Percentiles rank a stretch among this genome's conserved stretches.
Conservation (phyloP, 2,888 invertebrate species). For the Dascillus cervinus region DNA sequence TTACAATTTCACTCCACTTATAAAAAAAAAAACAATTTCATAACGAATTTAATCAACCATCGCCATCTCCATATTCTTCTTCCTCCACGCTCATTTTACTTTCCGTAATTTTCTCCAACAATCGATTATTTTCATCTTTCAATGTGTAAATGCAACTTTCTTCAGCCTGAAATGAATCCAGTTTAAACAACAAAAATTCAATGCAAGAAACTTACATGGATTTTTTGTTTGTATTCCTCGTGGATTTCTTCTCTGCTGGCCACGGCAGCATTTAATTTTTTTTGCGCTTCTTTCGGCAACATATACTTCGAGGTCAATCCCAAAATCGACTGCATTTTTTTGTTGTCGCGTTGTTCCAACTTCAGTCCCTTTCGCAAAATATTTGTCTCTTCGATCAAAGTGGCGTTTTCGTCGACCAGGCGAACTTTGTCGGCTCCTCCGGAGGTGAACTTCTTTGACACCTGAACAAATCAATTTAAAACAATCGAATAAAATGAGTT, state of each 20-base stretch:
- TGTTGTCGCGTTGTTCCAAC: slow-evolving; percentile 55
- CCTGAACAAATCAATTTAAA: no score
- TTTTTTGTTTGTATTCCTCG: slow-evolving; percentile 46
- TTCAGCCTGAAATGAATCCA: slow-evolving; percentile 43
- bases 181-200: slow-evolving; percentile 2
- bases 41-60: no score
- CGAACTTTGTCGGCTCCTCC: slow-evolving; percentile 38
- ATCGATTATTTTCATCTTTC: slow-evolving; percentile 36
- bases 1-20: no score
- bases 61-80: not conserved
- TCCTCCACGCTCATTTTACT: slow-evolving; percentile 5
- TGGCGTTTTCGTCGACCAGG: slow-evolving; percentile 62
- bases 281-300: slow-evolving; percentile 53
- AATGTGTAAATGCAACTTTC: slow-evolving; percentile 46
- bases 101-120: slow-evolving; percentile 26
- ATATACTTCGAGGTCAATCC: slow-evolving; percentile 53
- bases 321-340: slow-evolving; percentile 65
- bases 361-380: slow-evolving; percentile 62
- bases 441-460: slow-evolving; percentile 30
- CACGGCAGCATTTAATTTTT: slow-evolving; percentile 55
- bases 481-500: no score
- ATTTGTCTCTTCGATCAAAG: slow-evolving; percentile 71
- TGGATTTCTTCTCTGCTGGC: slow-evolving; percentile 54
- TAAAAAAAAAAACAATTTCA: no score
- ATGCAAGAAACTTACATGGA: slow-evolving; percentile 37